A percentile compares a stretch with the other conserved stretches of the same genome.
Conservation (phyloP, 2,888 invertebrate species). For the Napeogenes inachia region DNA sequence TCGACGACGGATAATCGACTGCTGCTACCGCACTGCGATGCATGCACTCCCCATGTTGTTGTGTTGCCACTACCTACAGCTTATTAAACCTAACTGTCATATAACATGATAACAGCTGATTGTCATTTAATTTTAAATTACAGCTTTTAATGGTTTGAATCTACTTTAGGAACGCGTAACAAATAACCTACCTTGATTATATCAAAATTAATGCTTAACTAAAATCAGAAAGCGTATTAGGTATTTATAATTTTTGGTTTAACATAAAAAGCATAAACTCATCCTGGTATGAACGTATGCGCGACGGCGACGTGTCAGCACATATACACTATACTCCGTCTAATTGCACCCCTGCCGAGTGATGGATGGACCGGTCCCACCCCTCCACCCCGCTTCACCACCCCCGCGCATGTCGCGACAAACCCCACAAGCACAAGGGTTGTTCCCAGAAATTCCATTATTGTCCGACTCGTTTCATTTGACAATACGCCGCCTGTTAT, state of each 20-base stretch:
- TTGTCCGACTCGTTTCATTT: constrained; percentile 55
- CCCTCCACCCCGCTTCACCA: constrained; percentile 39
- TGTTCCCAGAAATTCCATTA: constrained; percentile 75
- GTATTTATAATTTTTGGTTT: constrained; percentile 23
- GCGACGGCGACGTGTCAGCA: constrained; percentile 66
- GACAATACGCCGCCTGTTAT: constrained; percentile 51
- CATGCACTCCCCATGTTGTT: constrained; percentile 20
- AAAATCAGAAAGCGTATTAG: constrained; percentile 13
- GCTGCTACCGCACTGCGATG: constrained; percentile 61
- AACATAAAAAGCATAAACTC: constrained; percentile 30
- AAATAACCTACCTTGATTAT: too few species aligned
- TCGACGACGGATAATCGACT: constrained; percentile 67
- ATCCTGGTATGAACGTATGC: constrained; percentile 34
- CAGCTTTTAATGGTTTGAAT: too few species aligned
- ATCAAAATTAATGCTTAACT: not conserved
- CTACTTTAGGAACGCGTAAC: too few species aligned
- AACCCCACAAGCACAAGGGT: constrained; percentile 65
- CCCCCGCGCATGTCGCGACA: constrained; percentile 37
- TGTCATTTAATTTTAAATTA: constrained; percentile 6
- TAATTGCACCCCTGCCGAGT: constrained; percentile 62
- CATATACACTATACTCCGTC: constrained; percentile 67
- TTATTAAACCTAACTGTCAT: not conserved
- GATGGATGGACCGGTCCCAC: constrained; percentile 59
- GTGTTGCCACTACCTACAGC: constrained; percentile 50
- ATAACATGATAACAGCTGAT: not conserved